Evolutionary conservation across 2,113 vertebrate genomes (phyloP), one percentile per base, ranked within the genome.

Genomic region (Amphiprion percula): DNA sequence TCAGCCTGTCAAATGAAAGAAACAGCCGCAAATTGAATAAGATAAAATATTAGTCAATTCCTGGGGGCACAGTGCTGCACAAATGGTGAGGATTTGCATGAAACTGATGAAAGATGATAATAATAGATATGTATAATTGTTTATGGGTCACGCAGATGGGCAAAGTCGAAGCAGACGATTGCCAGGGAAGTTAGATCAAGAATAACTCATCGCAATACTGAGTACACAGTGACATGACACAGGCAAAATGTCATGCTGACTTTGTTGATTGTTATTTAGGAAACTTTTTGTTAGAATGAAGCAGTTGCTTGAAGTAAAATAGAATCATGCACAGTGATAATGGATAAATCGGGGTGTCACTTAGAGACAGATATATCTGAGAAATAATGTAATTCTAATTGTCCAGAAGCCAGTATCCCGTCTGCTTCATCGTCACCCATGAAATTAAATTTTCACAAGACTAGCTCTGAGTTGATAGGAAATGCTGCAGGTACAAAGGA

Each of bases 401-500:
- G 88, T 87, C 69, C 23, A 63, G 77, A 80, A 80, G 83, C 69
- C 74, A 80, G 69, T 77, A 74, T 85, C 68, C 53, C 80, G 83
- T 88, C 83, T 79, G 81, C 60, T 82, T 84, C 82, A 89, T 80
- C 62, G 53, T 79, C 83, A 85, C 61, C 79, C 88, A 87, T 90
- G 88, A 93, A 92, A 91, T 92, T 90, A 84, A 21, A 89, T 91
- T 91, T 86, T 90, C 88, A 90, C 80, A 68, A 89, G 75, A 90
- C 74, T 74, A 82, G 64, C 62, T 88, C 65, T 41, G 85, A 76
- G 60, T 69, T 89, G 58, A 89, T 80, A 60, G 33, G 74, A 83
- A 89, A 73, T 39, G 77, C 69, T 86, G 64, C 56, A 83, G 77
- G 80, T 77, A 79, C 33, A 77, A 78, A 85, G 55, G 30, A 62